Percentiles rank a stretch among this genome's conserved stretches.
phyloP scores from a whole-genome alignment of 2,888 invertebrate species.

The Beris morrisii region DNA sequence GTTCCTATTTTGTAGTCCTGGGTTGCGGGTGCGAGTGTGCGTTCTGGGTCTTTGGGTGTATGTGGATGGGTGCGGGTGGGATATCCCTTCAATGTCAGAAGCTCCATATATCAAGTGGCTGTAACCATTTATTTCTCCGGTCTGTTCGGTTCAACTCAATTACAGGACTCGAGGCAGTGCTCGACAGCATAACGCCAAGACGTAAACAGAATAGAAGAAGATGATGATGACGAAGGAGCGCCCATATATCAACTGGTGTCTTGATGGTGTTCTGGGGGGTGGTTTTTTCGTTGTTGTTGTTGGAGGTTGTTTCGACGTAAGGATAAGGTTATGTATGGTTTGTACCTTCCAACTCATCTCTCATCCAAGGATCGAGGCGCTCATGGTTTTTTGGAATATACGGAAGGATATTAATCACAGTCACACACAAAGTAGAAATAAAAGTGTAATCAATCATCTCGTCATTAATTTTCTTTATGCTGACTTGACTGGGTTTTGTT shows the following conservation, averaged over 20 bases:
- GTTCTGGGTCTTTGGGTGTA: no score
- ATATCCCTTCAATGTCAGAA: conserved; percentile 11
- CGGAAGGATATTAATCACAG: conserved; percentile 32
- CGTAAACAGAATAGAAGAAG: conserved; percentile 21
- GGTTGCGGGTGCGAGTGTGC: no score
- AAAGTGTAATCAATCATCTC: conserved; percentile 32
- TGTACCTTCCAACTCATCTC: no score
- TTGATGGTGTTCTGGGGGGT: background rate
- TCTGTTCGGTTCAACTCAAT: conserved; percentile 30
- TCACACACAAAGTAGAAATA: conserved; percentile 15
- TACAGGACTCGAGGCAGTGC: conserved; percentile 20
- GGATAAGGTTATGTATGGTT: no score
- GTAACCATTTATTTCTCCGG: conserved; percentile 23
- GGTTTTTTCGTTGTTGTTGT: no score
- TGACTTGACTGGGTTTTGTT: conserved; percentile 23
- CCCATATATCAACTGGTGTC: conserved; percentile 31
- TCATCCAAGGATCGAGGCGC: no score
- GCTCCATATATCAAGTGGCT: conserved; percentile 20
- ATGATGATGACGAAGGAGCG: conserved; percentile 32
- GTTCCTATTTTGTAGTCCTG: no score
- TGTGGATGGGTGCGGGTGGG: no score
- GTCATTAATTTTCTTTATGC: conserved; percentile 32
- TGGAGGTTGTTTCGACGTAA: no score
- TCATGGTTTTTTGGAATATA: conserved; percentile 15
- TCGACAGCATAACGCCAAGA: conserved; percentile 25